Conservation (phyloP, 2,113 vertebrate species). For the Mustelus asterias region DNA sequence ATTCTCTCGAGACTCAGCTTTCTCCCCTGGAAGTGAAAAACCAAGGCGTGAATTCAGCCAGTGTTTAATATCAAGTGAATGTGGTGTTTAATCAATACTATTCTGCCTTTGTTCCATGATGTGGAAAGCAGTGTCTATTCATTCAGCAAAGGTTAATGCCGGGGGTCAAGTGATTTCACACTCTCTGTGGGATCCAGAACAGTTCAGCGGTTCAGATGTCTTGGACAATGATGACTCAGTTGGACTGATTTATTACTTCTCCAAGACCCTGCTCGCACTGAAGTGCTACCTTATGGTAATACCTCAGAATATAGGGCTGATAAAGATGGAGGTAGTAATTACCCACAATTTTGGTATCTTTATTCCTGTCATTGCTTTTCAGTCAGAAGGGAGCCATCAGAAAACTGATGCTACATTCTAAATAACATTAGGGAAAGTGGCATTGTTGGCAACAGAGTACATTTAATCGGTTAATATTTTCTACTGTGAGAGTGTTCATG, state of each 20-base stretch:
- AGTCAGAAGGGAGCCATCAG: conserved; percentile 36
- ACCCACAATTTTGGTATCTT: conserved; percentile 72
- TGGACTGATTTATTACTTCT: conserved; percentile 92
- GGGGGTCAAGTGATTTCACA: conserved; percentile 99
- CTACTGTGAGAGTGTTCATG: conserved; percentile 56
- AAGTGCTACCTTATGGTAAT: conserved; percentile 94
- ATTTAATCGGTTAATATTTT: conserved; percentile 57
- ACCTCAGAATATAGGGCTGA: conserved; percentile 69
- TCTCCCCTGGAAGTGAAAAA: conserved; percentile 58
- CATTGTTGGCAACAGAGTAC: conserved; percentile 58
- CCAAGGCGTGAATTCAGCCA: conserved; percentile 70
- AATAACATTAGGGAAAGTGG: conserved; percentile 52
- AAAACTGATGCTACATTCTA: conserved; percentile 46
- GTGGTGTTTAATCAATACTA: conserved; percentile 95
- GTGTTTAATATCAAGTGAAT: conserved; percentile 94
- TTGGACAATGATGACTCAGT: conserved; percentile 91
- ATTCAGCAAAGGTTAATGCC: conserved; percentile 95
- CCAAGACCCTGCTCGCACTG: conserved; percentile 67
- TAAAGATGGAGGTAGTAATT: conserved; percentile 71
- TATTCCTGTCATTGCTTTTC: conserved; percentile 56
- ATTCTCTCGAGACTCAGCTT: conserved; percentile 68
- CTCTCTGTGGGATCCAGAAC: conserved; percentile 79
- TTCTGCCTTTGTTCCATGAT: conserved; percentile 84
- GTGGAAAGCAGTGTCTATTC: conserved; percentile 85
- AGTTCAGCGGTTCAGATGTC: conserved; percentile 78